Percentiles rank a stretch among this genome's conserved stretches.
phyloP scores from a whole-genome alignment of 1,140 invertebrate genomes.

The Zaprionus lachaisei region DNA sequence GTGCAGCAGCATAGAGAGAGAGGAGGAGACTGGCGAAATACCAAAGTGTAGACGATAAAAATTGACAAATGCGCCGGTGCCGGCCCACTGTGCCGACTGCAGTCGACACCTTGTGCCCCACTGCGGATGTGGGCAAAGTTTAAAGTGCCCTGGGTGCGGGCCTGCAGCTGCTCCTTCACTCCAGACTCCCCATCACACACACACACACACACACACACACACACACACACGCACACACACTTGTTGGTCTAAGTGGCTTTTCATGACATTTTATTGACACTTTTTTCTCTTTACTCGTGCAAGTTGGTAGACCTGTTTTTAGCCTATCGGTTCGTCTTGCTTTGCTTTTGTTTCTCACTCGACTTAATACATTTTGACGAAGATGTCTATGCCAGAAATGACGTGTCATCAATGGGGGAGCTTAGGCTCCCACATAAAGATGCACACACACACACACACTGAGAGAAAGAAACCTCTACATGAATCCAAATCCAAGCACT shows the following conservation, averaged over 20 bases:
- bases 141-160: conserved; percentile 63
- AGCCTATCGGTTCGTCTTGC: conserved; percentile 7
- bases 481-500: conserved; percentile 46
- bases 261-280: conserved; percentile 81
- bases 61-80: conserved; percentile 66
- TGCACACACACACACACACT: conserved; percentile 4
- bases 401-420: conserved; percentile 78
- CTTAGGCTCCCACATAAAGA: conserved; percentile 74
- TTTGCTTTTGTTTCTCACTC: conserved; percentile 50
- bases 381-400: conserved; percentile 78
- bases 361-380: conserved; percentile 78
- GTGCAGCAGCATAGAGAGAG: conserved; percentile 46
- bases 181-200: conserved; percentile 6
- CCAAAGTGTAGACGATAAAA: conserved; percentile 51
- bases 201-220: neutral
- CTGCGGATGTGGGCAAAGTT: conserved; percentile 64
- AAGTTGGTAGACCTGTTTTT: conserved; percentile 70
- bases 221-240: conserved; percentile 20
- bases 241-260: conserved; percentile 69
- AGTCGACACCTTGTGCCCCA: conserved; percentile 14
- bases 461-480: conserved; percentile 20
- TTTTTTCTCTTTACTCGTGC: conserved; percentile 23
- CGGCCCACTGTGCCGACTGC: conserved; percentile 29
- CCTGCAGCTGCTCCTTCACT: conserved; percentile 25
- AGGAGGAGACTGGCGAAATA: conserved; percentile 44